Conservation (phyloP, 2,888 invertebrate genomes). For the Andrena hattorfiana region DNA sequence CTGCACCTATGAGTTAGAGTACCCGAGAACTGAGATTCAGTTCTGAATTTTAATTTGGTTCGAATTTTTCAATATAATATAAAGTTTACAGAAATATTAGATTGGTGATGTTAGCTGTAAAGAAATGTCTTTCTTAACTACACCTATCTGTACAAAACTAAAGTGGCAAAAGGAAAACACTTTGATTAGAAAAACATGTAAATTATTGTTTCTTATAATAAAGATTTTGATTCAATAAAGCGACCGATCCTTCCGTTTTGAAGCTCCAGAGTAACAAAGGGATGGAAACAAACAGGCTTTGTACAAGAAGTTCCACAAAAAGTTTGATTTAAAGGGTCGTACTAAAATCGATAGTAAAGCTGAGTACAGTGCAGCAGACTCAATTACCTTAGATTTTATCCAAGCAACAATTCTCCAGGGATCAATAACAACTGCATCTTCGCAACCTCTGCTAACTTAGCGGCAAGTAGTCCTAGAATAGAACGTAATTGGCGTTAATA, state of each 20-base stretch:
- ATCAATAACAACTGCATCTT: not conserved
- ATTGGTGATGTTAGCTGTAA: too few species aligned
- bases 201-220: too few species aligned
- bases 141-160: too few species aligned
- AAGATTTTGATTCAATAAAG: too few species aligned
- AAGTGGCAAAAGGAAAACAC: not conserved
- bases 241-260: not conserved
- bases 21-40: not conserved
- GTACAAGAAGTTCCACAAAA: not conserved
- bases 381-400: slow-evolving; percentile 2
- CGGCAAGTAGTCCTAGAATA: not conserved
- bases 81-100: too few species aligned
- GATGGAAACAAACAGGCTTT: not conserved
- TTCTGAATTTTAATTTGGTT: too few species aligned
- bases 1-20: not conserved
- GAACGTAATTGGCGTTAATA: not conserved
- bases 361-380: not conserved
- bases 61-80: too few species aligned
- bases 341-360: not conserved
- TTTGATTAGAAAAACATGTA: not conserved
- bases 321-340: not conserved
- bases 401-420: slow-evolving; percentile 12
- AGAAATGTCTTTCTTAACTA: too few species aligned
- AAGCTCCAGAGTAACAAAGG: not conserved
- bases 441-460: not conserved